Evolutionary conservation across 1,140 invertebrate species (phyloP), one percentile per base, ranked within the genome.

Genomic region (Nautilus pompilius): DNA sequence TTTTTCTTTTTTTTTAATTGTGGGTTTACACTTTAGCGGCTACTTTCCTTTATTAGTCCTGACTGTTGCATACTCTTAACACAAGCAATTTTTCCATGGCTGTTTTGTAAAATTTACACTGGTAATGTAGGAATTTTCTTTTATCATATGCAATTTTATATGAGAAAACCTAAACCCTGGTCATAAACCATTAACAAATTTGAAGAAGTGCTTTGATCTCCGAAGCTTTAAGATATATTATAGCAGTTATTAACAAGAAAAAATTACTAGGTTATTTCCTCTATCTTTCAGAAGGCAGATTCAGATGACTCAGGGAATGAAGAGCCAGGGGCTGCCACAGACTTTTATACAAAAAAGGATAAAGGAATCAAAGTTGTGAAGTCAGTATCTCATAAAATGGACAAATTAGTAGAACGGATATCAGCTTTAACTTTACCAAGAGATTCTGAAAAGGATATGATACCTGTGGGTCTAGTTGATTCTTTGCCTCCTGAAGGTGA

Each of bases 251-350:
- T 8, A 41, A n/a, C 36, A 10, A 41, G n/a, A 41, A 13, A 41
- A 41, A 15, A 41, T 15, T 41, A 15, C n/a, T 33, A 62, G 22
- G 8, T 45, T 57, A 26, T 32, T 45, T 57, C 46, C 57, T 64
- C 58, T 64, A 5, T 54, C 36, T 69, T 76, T 6, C 68, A 93
- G 87, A 91, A 94, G 83, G 91, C 90, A 22, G 93, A 94, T 79
- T 92, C 94, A 72, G 91, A 92, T 74, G 94, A 96, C 78, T 95
- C 92, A 0, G 93, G 93, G 3, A 96, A 94, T 78, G 93, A 96
- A 79, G 93, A 96, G 78, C 93, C 93, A n/a, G 89, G 76, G 5
- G 73, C 62, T 2, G 78, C 76, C 29, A 63, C 88, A 53, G 83
- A 82, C 68, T 84, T 83, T 60, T 80, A 69, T 60, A 70, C 69